Evolutionary conservation across 2,113 vertebrate species (phyloP).

Genomic region (Bucco capensis): DNA sequence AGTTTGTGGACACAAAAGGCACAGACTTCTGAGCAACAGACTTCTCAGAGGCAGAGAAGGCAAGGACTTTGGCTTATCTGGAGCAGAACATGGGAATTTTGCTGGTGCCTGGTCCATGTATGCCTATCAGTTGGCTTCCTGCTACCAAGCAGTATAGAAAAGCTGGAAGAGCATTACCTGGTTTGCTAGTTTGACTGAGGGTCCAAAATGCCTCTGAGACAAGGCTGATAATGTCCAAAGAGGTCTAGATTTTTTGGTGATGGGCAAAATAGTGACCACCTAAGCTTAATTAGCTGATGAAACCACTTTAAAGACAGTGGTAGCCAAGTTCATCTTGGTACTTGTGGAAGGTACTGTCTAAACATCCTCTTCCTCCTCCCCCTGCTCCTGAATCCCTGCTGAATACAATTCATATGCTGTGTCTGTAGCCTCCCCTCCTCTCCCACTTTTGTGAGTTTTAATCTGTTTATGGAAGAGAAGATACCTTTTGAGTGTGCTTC

Average conservation of each 20-base stretch:
- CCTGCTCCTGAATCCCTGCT: neutral
- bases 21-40: neutral
- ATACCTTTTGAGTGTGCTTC: neutral
- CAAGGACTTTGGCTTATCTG: neutral
- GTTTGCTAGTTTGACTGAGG: neutral
- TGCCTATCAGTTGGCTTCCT: neutral
- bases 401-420: neutral
- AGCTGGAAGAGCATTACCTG: neutral
- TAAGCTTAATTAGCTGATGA: neutral
- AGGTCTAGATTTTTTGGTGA: neutral
- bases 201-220: neutral
- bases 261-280: neutral
- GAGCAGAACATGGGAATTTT: neutral
- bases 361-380: conserved; percentile 41
- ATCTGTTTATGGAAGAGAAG: neutral
- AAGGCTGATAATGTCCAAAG: neutral
- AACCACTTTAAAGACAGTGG: neutral
- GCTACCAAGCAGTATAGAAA: neutral
- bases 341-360: conserved; percentile 19
- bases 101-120: neutral
- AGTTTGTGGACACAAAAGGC: neutral
- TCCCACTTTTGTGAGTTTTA: neutral
- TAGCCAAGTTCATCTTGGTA: neutral
- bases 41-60: neutral
- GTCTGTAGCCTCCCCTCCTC: neutral